phyloP scores from a whole-genome alignment of 1,140 invertebrate species.

The Bombyx mori region ASM3026992v2 NC_085117.1:1856001-1856500 shows the following conservation, averaged over 20 bases:
- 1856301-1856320: slow-evolving; percentile 15
- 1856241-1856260: slow-evolving; percentile 11
- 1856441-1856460: slow-evolving; percentile 12
- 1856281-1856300: slow-evolving; percentile 10
- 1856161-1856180: slow-evolving; percentile 38
- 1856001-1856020: slow-evolving; percentile 48
- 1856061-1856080: slow-evolving; percentile 99
- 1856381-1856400: slow-evolving; percentile 10
- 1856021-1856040: slow-evolving; percentile 87
- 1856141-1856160: slow-evolving; percentile 8
- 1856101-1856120: slow-evolving; percentile 68
- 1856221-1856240: slow-evolving; percentile 29
- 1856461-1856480: slow-evolving; percentile 19
- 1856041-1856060: slow-evolving; percentile 95
- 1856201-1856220: slow-evolving; percentile 15
- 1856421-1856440: slow-evolving; percentile 7
- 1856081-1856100: slow-evolving; percentile 77
- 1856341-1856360: slow-evolving; percentile 13
- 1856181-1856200: slow-evolving; percentile 25
- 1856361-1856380: slow-evolving; percentile 7
- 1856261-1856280: slow-evolving; percentile 15
- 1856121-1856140: slow-evolving; percentile 30
- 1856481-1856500: no score
- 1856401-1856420: slow-evolving; percentile 18
- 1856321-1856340: slow-evolving; percentile 13